Conservation (phyloP, 2,113 vertebrate genomes). For the Anarrhichthys ocellatus region DNA sequence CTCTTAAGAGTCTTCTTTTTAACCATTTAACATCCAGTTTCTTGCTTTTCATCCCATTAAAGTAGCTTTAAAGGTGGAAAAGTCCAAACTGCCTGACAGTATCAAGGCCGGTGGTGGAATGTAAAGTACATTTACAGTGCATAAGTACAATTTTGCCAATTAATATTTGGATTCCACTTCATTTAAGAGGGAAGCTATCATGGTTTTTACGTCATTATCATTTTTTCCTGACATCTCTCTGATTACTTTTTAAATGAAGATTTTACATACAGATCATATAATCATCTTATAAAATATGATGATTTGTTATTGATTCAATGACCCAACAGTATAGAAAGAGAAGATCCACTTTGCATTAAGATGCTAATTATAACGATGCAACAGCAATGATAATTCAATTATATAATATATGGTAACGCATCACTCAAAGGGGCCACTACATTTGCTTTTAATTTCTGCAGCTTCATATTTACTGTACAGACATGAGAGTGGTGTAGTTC, state of each 20-base stretch:
- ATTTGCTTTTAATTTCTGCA: background rate
- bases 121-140: background rate
- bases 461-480: background rate
- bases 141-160: background rate
- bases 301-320: background rate
- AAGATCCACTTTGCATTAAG: background rate
- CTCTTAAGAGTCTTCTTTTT: background rate
- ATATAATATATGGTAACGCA: background rate
- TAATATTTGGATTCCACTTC: background rate
- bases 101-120: background rate
- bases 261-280: background rate
- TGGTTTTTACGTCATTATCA: background rate
- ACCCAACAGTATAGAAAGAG: background rate
- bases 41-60: background rate
- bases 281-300: background rate
- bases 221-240: background rate
- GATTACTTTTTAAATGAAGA: background rate
- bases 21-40: constrained; percentile 1
- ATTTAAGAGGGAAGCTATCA: background rate
- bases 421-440: background rate
- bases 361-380: background rate
- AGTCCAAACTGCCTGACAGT: background rate
- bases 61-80: background rate
- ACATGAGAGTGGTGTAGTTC: background rate
- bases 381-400: background rate